phyloP scores from a whole-genome alignment of 2,797 vertebrate genomes.

The Hydrolagus colliei region DNA sequence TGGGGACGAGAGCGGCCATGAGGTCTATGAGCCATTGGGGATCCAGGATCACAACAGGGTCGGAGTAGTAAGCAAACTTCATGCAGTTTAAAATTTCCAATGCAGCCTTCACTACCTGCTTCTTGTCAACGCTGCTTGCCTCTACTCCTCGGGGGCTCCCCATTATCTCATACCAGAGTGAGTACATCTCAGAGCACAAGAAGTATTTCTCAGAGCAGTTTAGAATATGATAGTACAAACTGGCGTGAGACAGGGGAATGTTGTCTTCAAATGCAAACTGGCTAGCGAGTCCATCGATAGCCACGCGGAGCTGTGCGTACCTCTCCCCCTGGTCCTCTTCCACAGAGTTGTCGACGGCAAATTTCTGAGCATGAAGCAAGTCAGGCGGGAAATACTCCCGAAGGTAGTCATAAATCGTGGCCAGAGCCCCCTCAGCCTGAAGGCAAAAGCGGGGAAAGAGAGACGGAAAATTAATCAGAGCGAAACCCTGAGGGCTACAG shows the following conservation, averaged over 20 bases:
- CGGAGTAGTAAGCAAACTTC: constrained; percentile 26
- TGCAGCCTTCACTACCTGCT: background rate
- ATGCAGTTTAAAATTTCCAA: constrained; percentile 3
- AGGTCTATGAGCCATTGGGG: constrained; percentile 25
- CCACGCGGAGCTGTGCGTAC: background rate
- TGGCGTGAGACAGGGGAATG: background rate
- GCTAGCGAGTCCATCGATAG: background rate
- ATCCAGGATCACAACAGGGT: constrained; percentile 14
- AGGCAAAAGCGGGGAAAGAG: background rate
- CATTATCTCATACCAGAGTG: constrained; percentile 18
- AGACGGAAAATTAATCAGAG: background rate
- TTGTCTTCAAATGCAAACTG: constrained; percentile 14
- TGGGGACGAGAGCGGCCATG: constrained; percentile 9
- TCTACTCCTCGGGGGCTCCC: background rate
- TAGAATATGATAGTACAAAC: constrained; percentile 21
- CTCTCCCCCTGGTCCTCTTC: background rate
- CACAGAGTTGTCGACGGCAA: constrained; percentile 15
- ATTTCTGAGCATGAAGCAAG: constrained; percentile 19
- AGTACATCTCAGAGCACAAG: constrained; percentile 3
- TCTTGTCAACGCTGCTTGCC: background rate
- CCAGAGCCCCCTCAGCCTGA: constrained; percentile 10
- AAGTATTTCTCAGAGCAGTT: constrained; percentile 2
- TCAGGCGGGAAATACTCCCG: background rate
- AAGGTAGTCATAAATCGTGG: background rate
- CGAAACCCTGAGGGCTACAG: background rate